These are phyloP conservation scores for Helicorthomorpha holstii DNA, from an alignment of 1,140 invertebrate genomes.

Conservation along the genomic window DNA sequence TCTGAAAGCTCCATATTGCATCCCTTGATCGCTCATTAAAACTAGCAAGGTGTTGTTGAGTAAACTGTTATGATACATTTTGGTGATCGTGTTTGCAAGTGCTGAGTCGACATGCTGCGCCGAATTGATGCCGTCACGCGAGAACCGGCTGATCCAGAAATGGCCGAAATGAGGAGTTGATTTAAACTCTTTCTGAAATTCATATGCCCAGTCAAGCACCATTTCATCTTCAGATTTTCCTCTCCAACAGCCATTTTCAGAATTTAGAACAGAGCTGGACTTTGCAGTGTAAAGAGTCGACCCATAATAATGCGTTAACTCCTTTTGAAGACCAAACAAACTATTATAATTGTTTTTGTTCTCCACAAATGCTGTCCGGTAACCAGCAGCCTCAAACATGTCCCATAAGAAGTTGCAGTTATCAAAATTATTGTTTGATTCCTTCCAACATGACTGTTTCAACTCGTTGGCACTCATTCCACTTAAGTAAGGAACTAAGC, in stretches of 20 bases:
- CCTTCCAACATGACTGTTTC: neutral
- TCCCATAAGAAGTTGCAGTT: neutral
- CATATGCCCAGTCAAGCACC: neutral
- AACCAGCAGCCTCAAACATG: neutral
- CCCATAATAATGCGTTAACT: neutral
- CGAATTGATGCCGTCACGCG: constrained; percentile 5
- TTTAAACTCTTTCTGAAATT: neutral
- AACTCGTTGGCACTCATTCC: neutral
- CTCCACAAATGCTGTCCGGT: neutral
- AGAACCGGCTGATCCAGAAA: constrained; percentile 1
- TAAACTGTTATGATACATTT: neutral
- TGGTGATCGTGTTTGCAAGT: neutral
- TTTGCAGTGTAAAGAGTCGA: neutral
- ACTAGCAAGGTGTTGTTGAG: constrained; percentile 7
- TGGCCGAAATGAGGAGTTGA: neutral
- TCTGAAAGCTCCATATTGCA: constrained; percentile 4
- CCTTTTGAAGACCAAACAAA: neutral
- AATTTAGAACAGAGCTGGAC: neutral
- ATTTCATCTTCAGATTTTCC: neutral
- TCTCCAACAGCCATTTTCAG: neutral
- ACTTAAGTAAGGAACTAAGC: neutral
- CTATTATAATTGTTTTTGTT: neutral
- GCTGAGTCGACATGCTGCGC: neutral
- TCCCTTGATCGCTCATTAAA: constrained; percentile 9
- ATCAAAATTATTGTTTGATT: neutral